Conservation (phyloP, 1,140 invertebrate genomes). For the Alviniconcha marisindica region DNA sequence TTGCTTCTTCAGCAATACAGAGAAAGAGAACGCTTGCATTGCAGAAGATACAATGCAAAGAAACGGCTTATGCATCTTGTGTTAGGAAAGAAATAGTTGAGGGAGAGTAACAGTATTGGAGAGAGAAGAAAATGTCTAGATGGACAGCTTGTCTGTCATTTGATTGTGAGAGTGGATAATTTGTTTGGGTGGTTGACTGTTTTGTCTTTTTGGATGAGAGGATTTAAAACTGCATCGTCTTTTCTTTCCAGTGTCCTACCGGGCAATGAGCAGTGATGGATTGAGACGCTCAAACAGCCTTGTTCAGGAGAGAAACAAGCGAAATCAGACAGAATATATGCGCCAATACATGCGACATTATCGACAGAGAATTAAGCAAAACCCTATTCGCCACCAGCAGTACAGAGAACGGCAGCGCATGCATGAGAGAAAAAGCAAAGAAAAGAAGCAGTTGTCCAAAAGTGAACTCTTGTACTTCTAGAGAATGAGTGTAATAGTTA, state of each 20-base stretch:
- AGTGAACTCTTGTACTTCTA: no score
- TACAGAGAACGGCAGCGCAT: constrained; percentile 19
- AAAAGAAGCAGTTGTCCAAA: neutral
- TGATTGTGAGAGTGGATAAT: neutral
- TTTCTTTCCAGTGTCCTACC: constrained; percentile 11
- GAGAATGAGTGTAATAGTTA: no score
- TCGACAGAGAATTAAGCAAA: constrained; percentile 1
- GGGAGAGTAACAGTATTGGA: neutral
- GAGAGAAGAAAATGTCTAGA: neutral
- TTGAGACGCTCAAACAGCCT: neutral
- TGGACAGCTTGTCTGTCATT: neutral
- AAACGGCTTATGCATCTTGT: neutral
- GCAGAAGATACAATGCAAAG: constrained; percentile 2
- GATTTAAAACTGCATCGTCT: neutral
- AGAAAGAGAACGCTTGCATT: constrained; percentile 14
- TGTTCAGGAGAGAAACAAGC: neutral
- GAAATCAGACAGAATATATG: neutral
- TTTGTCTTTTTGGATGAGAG: no score
- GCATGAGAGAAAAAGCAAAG: neutral
- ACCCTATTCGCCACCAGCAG: neutral
- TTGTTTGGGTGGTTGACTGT: neutral
- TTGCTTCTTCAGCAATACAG: neutral
- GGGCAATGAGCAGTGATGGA: neutral
- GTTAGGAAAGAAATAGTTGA: no score
- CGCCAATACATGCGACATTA: constrained; percentile 15